Conservation (phyloP, 2,797 vertebrate genomes). For the Xenentodon cancila region DNA sequence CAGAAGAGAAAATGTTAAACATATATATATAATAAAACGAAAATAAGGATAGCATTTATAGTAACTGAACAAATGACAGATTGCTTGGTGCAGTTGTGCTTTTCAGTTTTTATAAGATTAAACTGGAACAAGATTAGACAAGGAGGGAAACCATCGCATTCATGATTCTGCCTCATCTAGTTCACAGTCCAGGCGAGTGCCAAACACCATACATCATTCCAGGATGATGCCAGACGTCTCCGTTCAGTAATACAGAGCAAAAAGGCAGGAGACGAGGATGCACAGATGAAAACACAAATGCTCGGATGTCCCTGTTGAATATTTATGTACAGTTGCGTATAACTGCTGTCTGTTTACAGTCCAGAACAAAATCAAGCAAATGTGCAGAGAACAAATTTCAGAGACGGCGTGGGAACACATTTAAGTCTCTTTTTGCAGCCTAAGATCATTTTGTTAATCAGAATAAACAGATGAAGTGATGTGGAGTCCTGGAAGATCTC, state of each 20-base stretch:
- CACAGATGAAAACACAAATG: conserved; percentile 55
- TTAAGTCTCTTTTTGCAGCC: background rate
- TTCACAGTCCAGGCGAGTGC: conserved; percentile 45
- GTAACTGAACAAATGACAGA: conserved; percentile 7
- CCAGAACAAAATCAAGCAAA: conserved; percentile 1
- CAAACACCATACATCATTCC: conserved; percentile 63
- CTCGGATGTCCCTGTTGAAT: conserved; percentile 41
- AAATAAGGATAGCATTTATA: background rate
- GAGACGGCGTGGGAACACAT: no score
- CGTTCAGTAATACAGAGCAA: conserved; percentile 52
- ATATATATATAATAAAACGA: background rate
- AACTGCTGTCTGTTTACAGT: conserved; percentile 29
- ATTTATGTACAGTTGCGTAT: conserved; percentile 31
- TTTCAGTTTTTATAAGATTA: conserved; percentile 9
- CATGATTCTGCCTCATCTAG: conserved; percentile 57
- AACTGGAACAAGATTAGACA: conserved; percentile 15
- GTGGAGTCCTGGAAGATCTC: conserved; percentile 31
- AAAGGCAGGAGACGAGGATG: conserved; percentile 43
- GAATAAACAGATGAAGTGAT: conserved; percentile 1
- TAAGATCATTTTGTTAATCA: background rate
- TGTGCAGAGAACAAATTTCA: conserved; percentile 18
- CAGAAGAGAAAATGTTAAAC: background rate
- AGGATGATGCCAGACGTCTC: conserved; percentile 39
- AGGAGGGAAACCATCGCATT: conserved; percentile 19
- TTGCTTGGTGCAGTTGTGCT: conserved; percentile 7